A percentile compares a stretch with the other conserved stretches of the same genome.
Conservation (phyloP, 2,113 vertebrate genomes). For the Romanogobio albipinnatus region DNA sequence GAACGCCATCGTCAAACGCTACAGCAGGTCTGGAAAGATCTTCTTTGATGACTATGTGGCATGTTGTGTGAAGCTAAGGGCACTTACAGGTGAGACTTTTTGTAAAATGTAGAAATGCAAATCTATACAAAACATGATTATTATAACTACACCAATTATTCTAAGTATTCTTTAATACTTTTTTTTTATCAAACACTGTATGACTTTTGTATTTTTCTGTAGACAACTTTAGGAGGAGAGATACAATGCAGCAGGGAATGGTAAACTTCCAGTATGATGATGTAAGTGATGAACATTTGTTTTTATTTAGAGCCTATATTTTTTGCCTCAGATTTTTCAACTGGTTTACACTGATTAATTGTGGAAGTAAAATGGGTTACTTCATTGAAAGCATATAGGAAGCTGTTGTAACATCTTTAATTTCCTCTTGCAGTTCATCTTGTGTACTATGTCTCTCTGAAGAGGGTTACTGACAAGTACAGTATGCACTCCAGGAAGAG, state of each 20-base stretch:
- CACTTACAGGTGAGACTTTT: constrained; percentile 80
- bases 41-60: constrained; percentile 92
- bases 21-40: constrained; percentile 83
- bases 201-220: constrained; percentile 47
- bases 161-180: not conserved
- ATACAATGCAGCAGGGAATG: constrained; percentile 84
- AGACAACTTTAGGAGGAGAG: constrained; percentile 87
- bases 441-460: constrained; percentile 82
- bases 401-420: not conserved
- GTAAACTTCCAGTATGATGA: constrained; percentile 88
- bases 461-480: not conserved
- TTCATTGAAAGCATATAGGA: not conserved
- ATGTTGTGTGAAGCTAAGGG: constrained; percentile 86
- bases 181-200: not conserved
- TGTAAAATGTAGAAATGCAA: not conserved
- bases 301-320: not conserved
- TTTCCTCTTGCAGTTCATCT: constrained; percentile 78
- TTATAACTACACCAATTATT: not conserved
- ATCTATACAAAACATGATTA: not conserved
- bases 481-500: not conserved
- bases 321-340: not conserved
- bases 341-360: not conserved
- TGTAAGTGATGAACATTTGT: constrained; percentile 73
- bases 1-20: constrained; percentile 82
- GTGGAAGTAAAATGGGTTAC: not conserved